Conservation (phyloP, 2,113 vertebrate species). For the Entelurus aequoreus region DNA sequence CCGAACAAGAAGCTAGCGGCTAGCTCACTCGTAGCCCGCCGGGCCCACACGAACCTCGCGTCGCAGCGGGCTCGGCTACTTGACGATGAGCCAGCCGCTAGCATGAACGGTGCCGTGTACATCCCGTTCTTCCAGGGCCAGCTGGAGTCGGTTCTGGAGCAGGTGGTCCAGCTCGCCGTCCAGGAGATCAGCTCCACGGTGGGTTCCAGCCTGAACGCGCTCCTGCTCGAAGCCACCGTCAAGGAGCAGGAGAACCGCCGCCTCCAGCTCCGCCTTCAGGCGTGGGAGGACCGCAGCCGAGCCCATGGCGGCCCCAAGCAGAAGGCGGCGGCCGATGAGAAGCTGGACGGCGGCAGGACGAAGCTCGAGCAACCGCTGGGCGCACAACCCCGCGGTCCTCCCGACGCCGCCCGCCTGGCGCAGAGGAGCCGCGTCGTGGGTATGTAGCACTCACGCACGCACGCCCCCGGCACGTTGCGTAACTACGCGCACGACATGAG, state of each 20-base stretch:
- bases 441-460: conserved; percentile 38
- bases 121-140: conserved; percentile 80
- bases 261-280: conserved; percentile 60
- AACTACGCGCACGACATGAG: background rate
- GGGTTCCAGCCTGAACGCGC: conserved; percentile 67
- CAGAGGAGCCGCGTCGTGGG: conserved; percentile 70
- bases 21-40: background rate
- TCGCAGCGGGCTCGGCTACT: conserved; percentile 9
- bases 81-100: conserved; percentile 52
- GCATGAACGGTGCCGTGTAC: conserved; percentile 76
- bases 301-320: conserved; percentile 10
- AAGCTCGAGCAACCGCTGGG: conserved; percentile 35
- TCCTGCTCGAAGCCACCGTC: conserved; percentile 71
- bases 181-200: conserved; percentile 74
- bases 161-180: conserved; percentile 75
- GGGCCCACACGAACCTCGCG: conserved; percentile 1
- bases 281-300: conserved; percentile 28
- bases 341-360: conserved; percentile 41
- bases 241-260: conserved; percentile 73
- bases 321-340: conserved; percentile 23
- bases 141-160: conserved; percentile 76
- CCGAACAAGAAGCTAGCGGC: too few species aligned
- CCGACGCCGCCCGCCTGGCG: conserved; percentile 63
- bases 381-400: conserved; percentile 25
- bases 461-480: conserved; percentile 23